These are phyloP conservation scores for Drosophila pegasa DNA, from an alignment of 2,888 invertebrate genomes.

Conservation along the genomic window DNA sequence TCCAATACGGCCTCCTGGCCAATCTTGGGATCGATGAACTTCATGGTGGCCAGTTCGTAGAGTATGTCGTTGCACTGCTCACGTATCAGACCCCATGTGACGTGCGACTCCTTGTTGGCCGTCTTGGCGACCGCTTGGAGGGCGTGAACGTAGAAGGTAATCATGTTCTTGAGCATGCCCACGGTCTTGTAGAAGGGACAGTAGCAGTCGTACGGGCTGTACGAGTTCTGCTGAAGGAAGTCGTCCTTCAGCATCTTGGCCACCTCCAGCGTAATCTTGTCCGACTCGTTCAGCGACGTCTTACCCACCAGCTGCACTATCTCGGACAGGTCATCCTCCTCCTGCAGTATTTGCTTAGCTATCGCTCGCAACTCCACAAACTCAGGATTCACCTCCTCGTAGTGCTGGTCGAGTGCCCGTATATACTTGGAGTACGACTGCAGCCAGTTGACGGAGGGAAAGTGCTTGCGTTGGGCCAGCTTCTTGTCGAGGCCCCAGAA, in stretches of 20 bases:
- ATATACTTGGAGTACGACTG: slow-evolving; percentile 99
- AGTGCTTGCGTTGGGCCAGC: slow-evolving; percentile 99
- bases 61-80: slow-evolving; percentile 97
- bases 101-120: slow-evolving; percentile 98
- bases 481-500: slow-evolving; percentile 99
- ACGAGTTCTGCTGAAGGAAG: slow-evolving; percentile 99
- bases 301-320: slow-evolving; percentile 99
- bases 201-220: slow-evolving; percentile 96
- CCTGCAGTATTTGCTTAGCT: slow-evolving; percentile 98
- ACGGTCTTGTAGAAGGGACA: slow-evolving; percentile 99
- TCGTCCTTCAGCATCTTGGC: slow-evolving; percentile 99
- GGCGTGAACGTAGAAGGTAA: slow-evolving; percentile 98
- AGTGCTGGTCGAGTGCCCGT: slow-evolving; percentile 98
- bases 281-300: slow-evolving; percentile 98
- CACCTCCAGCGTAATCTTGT: slow-evolving; percentile 99
- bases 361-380: slow-evolving; percentile 98
- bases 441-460: slow-evolving; percentile 99
- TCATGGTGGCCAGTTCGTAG: slow-evolving; percentile 99
- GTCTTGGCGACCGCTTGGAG: slow-evolving; percentile 98
- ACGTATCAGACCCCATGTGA: slow-evolving; percentile 98
- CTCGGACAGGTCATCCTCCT: slow-evolving; percentile 99
- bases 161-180: slow-evolving; percentile 99
- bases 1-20: slow-evolving; percentile 37
- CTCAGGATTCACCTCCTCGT: slow-evolving; percentile 98
- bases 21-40: slow-evolving; percentile 88